Base-by-base conservation (phyloP, 2,113 vertebrate species). In the Saguinus imperator region DNA sequence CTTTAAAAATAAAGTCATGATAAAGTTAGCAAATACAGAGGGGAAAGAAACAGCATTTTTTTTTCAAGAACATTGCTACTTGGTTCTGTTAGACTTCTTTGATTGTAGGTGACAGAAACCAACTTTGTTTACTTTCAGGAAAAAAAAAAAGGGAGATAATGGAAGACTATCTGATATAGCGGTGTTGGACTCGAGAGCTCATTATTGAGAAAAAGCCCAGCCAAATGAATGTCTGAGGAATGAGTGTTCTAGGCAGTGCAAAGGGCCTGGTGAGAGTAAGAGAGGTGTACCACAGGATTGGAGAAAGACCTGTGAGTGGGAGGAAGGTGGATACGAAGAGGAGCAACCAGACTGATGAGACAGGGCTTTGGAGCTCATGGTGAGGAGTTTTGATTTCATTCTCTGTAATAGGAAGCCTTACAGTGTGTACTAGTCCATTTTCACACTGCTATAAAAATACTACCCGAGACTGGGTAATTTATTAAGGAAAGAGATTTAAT, bases 291-390 rank as follows among this genome's bases (percentile, higher is more conserved):
- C 27, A 0, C 4, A 5, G 8, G 40, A 37, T 0, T 16, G 52
- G 40, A 17, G 27, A 8, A 48, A 45, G 72, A 37, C 32, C 45
- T 5, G 6, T 0, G 17, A 32, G 8, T 16, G 25, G 17, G 77
- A 40, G 8, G 6, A 16, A 1, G 17, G 6, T 6, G 1, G 1
- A 1, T 0, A 0, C 1, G 14, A 58, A 6, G n/a, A 8, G 37
- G 23, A 37, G 14, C 61, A 27, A 1, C 0, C 9, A 21, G 9
- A 8, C 57, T 11, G 50, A 7, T 23, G 35, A 50, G 2, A 40
- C 0, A 5, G 73, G 48, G 13, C 25, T 57, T 43, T 61, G 48
- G 8, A 25, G 20, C 13, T 55, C 35, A 3, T 23, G 9, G 10
- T 9, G 13, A 57, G 70, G 75, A 72, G 16, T 18, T 61, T 6